Evolutionary conservation across 2,113 vertebrate genomes (phyloP).

Genomic region (Pipa parva): DNA sequence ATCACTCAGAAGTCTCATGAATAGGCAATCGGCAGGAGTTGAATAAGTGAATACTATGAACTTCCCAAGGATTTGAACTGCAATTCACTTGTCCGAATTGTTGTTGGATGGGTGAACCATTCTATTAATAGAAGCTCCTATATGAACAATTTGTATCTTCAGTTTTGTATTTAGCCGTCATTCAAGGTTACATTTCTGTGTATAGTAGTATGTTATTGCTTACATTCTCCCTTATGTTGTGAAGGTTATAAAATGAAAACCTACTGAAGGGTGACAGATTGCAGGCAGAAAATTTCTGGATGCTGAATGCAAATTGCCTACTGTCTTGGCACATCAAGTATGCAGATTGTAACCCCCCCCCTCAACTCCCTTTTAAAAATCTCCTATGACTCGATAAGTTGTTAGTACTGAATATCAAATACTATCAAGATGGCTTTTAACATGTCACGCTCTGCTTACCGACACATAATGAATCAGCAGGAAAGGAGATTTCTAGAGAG

Average conservation of each 20-base stretch:
- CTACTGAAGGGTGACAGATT: constrained; percentile 64
- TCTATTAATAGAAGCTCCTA: constrained; percentile 1
- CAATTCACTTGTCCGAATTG: neutral
- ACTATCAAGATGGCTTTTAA: constrained; percentile 61
- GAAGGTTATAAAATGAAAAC: constrained; percentile 61
- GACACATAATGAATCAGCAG: constrained; percentile 59
- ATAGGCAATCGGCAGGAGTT: constrained; percentile 3
- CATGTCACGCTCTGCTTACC: constrained; percentile 57
- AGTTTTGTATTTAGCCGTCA: neutral
- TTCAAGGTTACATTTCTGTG: neutral
- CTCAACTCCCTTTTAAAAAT: constrained; percentile 38
- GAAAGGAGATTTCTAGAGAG: constrained; percentile 52
- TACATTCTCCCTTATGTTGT: constrained; percentile 38
- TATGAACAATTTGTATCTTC: neutral
- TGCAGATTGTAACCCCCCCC: constrained; percentile 51
- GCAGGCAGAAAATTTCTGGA: constrained; percentile 57
- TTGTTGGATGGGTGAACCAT: neutral
- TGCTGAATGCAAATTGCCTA: constrained; percentile 63
- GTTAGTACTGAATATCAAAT: constrained; percentile 62
- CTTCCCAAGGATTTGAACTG: neutral
- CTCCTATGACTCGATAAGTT: constrained; percentile 50
- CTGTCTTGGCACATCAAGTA: constrained; percentile 57
- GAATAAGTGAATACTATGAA: constrained; percentile 3
- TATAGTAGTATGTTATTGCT: constrained; percentile 18
- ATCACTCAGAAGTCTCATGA: constrained; percentile 24